A percentile compares a stretch with the other conserved stretches of the same genome.
These are phyloP conservation scores for Laticauda colubrina DNA, from an alignment of 2,113 vertebrate species.

Conservation along the genomic window DNA sequence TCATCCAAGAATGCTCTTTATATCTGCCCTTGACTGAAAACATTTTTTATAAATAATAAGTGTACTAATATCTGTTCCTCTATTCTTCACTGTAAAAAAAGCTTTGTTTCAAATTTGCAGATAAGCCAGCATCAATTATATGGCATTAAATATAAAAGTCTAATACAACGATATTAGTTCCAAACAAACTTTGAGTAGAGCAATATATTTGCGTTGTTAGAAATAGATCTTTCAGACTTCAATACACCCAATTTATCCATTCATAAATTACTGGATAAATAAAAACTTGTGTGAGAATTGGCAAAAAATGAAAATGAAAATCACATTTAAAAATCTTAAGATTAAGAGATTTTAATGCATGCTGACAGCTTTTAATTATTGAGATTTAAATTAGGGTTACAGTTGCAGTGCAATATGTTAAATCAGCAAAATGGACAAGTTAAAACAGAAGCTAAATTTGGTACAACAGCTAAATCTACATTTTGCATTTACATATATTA, in stretches of 20 bases:
- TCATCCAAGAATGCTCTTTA: not conserved
- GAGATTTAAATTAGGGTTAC: not conserved
- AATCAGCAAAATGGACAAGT: not conserved
- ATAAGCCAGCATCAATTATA: not conserved
- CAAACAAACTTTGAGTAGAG: not conserved
- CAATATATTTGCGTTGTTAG: not conserved
- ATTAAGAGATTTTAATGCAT: not conserved
- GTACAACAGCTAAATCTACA: not conserved
- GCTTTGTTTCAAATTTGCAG: not conserved
- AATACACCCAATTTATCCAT: not conserved
- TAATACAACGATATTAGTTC: not conserved
- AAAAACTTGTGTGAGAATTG: not conserved
- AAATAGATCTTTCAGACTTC: not conserved
- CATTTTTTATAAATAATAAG: not conserved
- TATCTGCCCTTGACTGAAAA: not conserved
- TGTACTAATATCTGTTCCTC: not conserved
- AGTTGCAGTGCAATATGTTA: not conserved
- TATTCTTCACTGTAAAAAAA: not conserved
- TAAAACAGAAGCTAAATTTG: not conserved
- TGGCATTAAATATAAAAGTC: not conserved
- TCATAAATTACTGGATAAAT: slow-evolving; percentile 8
- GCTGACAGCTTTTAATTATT: not conserved
- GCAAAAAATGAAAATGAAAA: not conserved
- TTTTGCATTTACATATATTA: not conserved
- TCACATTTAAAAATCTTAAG: not conserved